Evolutionary conservation across 2,888 invertebrate species (phyloP), one percentile per base, ranked within the genome.

Genomic region (Neoitamus cyanurus): DNA sequence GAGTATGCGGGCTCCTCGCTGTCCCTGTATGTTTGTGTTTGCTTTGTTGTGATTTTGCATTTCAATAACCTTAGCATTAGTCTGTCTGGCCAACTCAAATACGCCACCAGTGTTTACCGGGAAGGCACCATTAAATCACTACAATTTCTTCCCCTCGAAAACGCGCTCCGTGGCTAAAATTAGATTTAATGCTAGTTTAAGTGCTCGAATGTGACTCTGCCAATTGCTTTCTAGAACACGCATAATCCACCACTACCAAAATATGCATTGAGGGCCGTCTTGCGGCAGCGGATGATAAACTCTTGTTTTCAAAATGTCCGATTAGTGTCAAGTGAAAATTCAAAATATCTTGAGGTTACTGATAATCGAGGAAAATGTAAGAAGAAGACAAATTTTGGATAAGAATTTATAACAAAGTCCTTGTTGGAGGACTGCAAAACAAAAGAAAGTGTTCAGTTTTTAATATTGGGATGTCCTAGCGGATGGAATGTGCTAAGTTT

Each of bases 21-120:
- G 28, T 42, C 42, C 37, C 77, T 28, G 15, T 70, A n/a, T 31
- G n/a, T 70, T 70, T 31, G 11, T 70, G 7, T 15, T 28, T 46
- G 73, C 42, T 77, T 77, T 42, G 77, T 42, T 77, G 77, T 77
- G 42, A 42, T 73, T 73, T 34, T 77, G 77, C 77, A 28, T 28
- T n/a, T 77, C 31, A 46, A 42, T 46, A 77, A 77, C 42, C 25
- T 77, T 28, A 28, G 36, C 70, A 25, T 46, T 77, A 42, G 11
- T 77, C 15, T 58, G 36, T 77, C 70, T 70, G 69, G 25, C 30
- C 5, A 5, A 30, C 13, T 42, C 30, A 25, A 42, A 25, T 46
- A 13, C 13, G 5, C 15, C 7, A 37, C 42, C 25, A 15, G 15
- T 46, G 30, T 77, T 77, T 77, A 77, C 30, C 13, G 13, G 6